phyloP scores from a whole-genome alignment of 2,888 invertebrate genomes.

The Conchocele bisecta region DNA sequence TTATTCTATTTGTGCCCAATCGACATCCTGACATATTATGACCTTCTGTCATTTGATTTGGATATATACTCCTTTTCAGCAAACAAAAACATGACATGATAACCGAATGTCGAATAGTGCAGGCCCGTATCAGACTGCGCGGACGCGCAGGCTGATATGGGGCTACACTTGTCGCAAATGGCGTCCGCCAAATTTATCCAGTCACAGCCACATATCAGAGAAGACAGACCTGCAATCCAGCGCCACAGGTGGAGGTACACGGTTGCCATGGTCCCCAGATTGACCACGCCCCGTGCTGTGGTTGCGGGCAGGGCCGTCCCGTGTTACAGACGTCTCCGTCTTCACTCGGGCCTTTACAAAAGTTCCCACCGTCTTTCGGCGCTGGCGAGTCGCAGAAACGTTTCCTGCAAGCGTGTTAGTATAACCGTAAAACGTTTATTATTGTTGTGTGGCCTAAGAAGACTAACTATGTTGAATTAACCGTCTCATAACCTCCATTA shows the following conservation, averaged over 20 bases:
- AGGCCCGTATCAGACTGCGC: too few relatives aligned
- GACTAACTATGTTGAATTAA: too few relatives aligned
- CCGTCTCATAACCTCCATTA: too few relatives aligned
- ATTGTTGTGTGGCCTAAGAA: too few relatives aligned
- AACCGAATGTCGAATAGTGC: not conserved
- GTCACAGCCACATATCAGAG: too few relatives aligned
- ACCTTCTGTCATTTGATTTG: too few relatives aligned
- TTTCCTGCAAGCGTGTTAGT: not conserved
- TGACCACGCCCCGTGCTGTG: conserved; percentile 23
- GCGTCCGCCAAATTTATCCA: too few relatives aligned
- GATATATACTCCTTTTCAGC: not conserved
- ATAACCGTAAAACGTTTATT: too few relatives aligned
- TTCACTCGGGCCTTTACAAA: conserved; percentile 7
- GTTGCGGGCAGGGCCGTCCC: not conserved
- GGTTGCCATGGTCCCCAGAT: conserved; percentile 31
- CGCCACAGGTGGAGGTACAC: conserved; percentile 40
- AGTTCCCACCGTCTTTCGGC: not conserved
- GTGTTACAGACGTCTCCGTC: conserved; percentile 6
- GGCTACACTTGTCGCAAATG: too few relatives aligned
- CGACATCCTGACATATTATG: too few relatives aligned
- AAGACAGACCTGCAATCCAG: conserved; percentile 41
- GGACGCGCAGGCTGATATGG: too few relatives aligned
- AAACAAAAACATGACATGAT: not conserved
- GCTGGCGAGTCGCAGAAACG: not conserved
- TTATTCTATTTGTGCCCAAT: too few relatives aligned